These are phyloP conservation scores for Prorops nasuta DNA, from an alignment of 1,140 invertebrate species.

Conservation along the genomic window DNA sequence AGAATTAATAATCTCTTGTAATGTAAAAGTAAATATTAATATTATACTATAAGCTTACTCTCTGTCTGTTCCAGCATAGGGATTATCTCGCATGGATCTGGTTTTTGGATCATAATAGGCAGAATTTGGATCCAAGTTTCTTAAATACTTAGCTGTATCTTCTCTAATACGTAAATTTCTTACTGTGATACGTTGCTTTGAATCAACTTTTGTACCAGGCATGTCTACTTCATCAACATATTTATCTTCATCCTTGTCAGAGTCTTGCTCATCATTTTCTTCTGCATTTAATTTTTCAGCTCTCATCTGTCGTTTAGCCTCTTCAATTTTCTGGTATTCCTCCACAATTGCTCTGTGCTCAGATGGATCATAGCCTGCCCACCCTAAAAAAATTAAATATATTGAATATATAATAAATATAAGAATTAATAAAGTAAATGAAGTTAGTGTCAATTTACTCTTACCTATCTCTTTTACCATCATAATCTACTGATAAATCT, in stretches of 20 bases:
- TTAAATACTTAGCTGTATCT: constrained; percentile 97
- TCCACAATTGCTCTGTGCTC: constrained; percentile 88
- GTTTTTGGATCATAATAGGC: constrained; percentile 99
- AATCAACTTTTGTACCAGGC: constrained; percentile 98
- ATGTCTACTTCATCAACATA: constrained; percentile 97
- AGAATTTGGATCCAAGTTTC: constrained; percentile 95
- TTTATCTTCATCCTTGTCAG: constrained; percentile 90
- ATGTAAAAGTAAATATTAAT: neutral
- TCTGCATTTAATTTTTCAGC: constrained; percentile 77
- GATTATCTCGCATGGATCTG: constrained; percentile 97
- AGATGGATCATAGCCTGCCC: constrained; percentile 94
- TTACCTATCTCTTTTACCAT: constrained; percentile 89
- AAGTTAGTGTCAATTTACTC: too few relatives aligned
- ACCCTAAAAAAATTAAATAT: too few relatives aligned
- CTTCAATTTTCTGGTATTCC: constrained; percentile 88
- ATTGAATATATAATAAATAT: too few relatives aligned
- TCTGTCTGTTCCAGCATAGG: constrained; percentile 69
- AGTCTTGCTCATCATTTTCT: constrained; percentile 65
- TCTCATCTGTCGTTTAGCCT: constrained; percentile 82
- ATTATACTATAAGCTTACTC: constrained; percentile 61
- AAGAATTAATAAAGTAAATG: too few relatives aligned
- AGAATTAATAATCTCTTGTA: constrained; percentile 1
- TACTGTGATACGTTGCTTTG: constrained; percentile 97
- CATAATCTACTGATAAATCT: constrained; percentile 79
- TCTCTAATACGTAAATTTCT: constrained; percentile 96